phyloP scores from a whole-genome alignment of 30 jellyfish, hydroid and myxozoan genomes.

The Hydractinia echinata region DNA sequence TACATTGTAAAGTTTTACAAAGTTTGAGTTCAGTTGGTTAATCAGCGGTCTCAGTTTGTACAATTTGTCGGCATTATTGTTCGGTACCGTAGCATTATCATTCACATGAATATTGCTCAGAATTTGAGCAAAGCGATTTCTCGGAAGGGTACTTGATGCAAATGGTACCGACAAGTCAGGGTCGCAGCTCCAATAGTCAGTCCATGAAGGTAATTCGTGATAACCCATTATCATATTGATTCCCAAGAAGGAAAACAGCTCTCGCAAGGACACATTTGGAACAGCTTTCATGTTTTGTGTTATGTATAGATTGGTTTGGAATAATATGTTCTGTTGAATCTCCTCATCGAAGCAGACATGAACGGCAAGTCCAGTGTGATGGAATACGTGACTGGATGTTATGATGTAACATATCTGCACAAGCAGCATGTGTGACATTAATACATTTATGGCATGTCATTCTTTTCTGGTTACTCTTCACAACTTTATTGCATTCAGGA shows the following conservation, averaged over 20 bases:
- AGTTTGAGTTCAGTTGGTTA: too few relatives aligned
- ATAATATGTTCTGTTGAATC: too few relatives aligned
- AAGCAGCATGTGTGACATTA: slow-evolving; percentile 1
- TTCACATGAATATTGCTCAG: too few relatives aligned
- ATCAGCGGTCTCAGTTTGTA: too few relatives aligned
- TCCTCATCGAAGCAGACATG: neutral
- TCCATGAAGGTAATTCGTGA: slow-evolving; percentile 34
- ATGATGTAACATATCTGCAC: neutral
- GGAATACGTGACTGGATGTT: neutral
- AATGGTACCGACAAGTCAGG: slow-evolving; percentile 47
- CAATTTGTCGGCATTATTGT: too few relatives aligned
- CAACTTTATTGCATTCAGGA: slow-evolving; percentile 1
- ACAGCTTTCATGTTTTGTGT: too few relatives aligned
- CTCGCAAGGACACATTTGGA: too few relatives aligned
- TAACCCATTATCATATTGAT: too few relatives aligned
- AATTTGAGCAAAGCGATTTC: slow-evolving; percentile 22
- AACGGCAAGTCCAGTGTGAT: slow-evolving; percentile 2
- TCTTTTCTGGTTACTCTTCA: neutral
- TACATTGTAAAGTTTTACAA: too few relatives aligned
- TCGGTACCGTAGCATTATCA: too few relatives aligned
- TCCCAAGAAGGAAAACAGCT: slow-evolving; percentile 16
- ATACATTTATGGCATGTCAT: neutral
- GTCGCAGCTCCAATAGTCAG: slow-evolving; percentile 31
- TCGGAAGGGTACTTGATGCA: slow-evolving; percentile 28
- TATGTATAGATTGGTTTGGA: too few relatives aligned